Evolutionary conservation across 1,140 invertebrate genomes (phyloP).

Genomic region (Papilio helenus): DNA sequence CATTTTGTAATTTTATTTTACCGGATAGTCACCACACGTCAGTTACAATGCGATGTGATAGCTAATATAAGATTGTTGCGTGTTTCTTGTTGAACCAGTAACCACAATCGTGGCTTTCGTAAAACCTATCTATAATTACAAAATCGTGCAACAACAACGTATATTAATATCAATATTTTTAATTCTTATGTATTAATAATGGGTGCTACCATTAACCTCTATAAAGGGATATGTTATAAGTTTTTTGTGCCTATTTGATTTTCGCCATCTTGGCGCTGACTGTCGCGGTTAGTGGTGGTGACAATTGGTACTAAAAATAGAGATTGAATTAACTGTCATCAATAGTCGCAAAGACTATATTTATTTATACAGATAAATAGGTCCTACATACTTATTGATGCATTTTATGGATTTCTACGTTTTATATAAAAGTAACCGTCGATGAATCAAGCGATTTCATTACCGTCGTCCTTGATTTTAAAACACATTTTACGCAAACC

Average conservation of each 20-base stretch:
- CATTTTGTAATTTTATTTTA: conserved; percentile 44
- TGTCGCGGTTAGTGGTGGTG: too few relatives aligned
- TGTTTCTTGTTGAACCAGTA: not conserved
- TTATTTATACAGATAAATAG: too few relatives aligned
- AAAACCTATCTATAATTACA: conserved; percentile 9
- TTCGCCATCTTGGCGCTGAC: too few relatives aligned
- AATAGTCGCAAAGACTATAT: too few relatives aligned
- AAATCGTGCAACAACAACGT: conserved; percentile 1
- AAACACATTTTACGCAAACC: not conserved
- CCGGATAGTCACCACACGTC: conserved; percentile 36
- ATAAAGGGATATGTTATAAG: too few relatives aligned
- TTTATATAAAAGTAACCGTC: not conserved
- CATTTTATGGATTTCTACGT: too few relatives aligned
- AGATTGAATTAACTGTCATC: too few relatives aligned
- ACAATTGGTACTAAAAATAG: too few relatives aligned
- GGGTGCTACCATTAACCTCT: not conserved
- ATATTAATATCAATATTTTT: not conserved
- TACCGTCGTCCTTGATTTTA: not conserved
- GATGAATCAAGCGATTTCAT: not conserved
- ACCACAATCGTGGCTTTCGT: conserved; percentile 3
- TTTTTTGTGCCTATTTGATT: too few relatives aligned
- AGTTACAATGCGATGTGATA: conserved; percentile 18
- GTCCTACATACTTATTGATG: too few relatives aligned
- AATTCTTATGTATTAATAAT: not conserved
- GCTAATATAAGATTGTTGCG: conserved; percentile 21